Evolutionary conservation across 2,888 invertebrate species (phyloP), one percentile per base, ranked within the genome.

Genomic region (Arrhopalites spinosus): DNA sequence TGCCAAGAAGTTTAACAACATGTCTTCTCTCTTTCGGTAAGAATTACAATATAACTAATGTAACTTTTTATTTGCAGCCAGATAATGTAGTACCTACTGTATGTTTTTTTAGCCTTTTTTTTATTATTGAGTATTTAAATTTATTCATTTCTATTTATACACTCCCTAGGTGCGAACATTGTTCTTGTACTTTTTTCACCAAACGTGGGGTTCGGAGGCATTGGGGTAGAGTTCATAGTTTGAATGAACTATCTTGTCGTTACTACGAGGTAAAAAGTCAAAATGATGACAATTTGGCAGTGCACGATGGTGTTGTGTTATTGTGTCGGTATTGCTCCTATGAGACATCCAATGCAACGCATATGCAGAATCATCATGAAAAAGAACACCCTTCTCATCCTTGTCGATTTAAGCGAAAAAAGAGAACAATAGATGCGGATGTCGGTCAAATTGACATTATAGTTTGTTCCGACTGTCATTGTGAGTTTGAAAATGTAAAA

Each of bases 131-230:
- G n/a, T n/a, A n/a, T n/a, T n/a, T n/a, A n/a, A n/a, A n/a, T n/a
- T n/a, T n/a, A n/a, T n/a, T n/a, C n/a, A n/a, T n/a, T n/a, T n/a
- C n/a, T n/a, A n/a, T n/a, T n/a, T n/a, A n/a, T n/a, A n/a, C n/a
- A n/a, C n/a, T n/a, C n/a, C 72, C 83, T 8, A 85, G 85, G 69
- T 86, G 86, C 70, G 78, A 75, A 0, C 83, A 85, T 66, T 86
- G 86, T 71, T 83, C 83, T 0, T 85, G 82, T 56, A 83, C 80
- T 1, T 82, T 84, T 3, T 78, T 81, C 1, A 80, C 83, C 8
- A 83, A 84, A 30, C 63, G 74, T 20, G 78, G 77, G 50, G 74
- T 78, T 27, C 47, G 78, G 25, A 75, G 74, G n/a, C 81, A 81
- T 50, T 78, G 78, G 77, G 47, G 74, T 29, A 67, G 67, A 30